These are phyloP conservation scores for Epizoanthus ramosus DNA, from an alignment of 92 coral and sea anemone genomes.

Conservation along the genomic window DNA sequence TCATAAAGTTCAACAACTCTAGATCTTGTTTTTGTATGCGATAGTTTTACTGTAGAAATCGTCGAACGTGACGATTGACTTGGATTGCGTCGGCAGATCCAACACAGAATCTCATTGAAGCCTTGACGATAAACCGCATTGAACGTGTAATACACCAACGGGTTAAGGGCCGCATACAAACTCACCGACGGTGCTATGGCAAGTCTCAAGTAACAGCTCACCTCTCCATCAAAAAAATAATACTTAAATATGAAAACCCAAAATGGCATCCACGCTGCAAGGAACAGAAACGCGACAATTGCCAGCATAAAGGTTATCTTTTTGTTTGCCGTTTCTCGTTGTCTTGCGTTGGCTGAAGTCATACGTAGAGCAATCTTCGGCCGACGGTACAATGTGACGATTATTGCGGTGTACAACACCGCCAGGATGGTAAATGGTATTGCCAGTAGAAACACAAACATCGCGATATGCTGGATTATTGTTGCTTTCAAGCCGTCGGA, in stretches of 20 bases:
- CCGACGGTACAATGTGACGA: slow-evolving; percentile 53
- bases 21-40: too few species aligned
- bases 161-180: slow-evolving; percentile 65
- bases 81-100: background rate
- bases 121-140: slow-evolving; percentile 60
- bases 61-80: too few species aligned
- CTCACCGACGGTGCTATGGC: slow-evolving; percentile 54
- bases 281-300: slow-evolving; percentile 55
- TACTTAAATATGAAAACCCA: slow-evolving; percentile 52
- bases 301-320: slow-evolving; percentile 65
- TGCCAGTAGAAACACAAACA: slow-evolving; percentile 65
- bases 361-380: slow-evolving; percentile 24
- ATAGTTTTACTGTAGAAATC: too few species aligned
- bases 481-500: background rate
- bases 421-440: slow-evolving; percentile 53
- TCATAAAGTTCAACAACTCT: too few species aligned
- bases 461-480: slow-evolving; percentile 47
- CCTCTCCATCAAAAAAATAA: slow-evolving; percentile 19
- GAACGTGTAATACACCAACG: slow-evolving; percentile 58
- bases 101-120: slow-evolving; percentile 1
- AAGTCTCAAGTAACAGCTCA: slow-evolving; percentile 44
- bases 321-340: slow-evolving; percentile 53
- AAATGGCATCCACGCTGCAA: slow-evolving; percentile 67
- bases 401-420: slow-evolving; percentile 55
- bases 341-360: slow-evolving; percentile 32